These are phyloP conservation scores for Scolopax mira DNA, from an alignment of 2,113 vertebrate genomes.

Conservation along the genomic window DNA sequence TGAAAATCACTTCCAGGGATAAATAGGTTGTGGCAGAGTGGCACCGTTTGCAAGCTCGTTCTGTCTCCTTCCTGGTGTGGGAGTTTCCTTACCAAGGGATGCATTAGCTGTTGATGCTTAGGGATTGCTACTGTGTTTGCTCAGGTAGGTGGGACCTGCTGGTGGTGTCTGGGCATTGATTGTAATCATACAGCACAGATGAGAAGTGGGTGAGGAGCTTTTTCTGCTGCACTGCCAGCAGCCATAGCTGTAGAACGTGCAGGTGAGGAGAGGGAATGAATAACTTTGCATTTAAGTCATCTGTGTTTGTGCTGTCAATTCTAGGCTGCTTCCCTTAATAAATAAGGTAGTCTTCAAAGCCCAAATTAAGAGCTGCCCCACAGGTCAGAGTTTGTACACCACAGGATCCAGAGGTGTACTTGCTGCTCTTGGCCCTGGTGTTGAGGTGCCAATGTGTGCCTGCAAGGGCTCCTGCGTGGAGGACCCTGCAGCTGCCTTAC, in stretches of 20 bases:
- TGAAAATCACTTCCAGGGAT: neutral
- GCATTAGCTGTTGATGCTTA: neutral
- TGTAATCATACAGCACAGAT: neutral
- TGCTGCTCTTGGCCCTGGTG: neutral
- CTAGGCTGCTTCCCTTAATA: neutral
- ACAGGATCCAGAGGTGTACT: neutral
- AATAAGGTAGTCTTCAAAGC: neutral
- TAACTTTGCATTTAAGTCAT: neutral
- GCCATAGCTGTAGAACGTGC: neutral
- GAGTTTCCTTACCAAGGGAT: neutral
- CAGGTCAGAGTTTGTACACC: neutral
- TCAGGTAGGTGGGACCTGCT: neutral
- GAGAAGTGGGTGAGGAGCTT: neutral
- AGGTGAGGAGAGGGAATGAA: fast-evolving
- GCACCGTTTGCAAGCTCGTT: neutral
- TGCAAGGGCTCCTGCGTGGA: neutral
- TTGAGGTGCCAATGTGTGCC: neutral
- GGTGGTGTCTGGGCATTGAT: neutral
- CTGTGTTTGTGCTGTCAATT: neutral
- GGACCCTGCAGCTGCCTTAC: neutral
- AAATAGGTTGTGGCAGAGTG: conserved; percentile 19
- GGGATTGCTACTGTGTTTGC: neutral
- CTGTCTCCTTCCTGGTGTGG: neutral
- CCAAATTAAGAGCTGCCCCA: neutral
- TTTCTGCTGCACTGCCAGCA: neutral